Conservation (phyloP, 2,797 vertebrate species). For the Sebastes vulpes region DNA sequence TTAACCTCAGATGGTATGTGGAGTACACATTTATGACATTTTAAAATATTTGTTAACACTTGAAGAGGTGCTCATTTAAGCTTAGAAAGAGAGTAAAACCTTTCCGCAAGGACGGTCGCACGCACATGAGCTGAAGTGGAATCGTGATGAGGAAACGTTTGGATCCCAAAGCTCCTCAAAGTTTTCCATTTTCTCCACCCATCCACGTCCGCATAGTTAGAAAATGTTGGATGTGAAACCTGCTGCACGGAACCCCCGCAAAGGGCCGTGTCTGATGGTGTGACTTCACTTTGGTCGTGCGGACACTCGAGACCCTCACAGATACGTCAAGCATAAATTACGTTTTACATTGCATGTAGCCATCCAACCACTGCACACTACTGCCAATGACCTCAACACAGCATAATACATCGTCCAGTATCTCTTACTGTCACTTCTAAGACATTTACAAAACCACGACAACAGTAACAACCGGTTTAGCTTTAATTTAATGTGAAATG, state of each 20-base stretch:
- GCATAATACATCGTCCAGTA: background rate
- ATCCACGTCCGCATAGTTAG: too few species aligned
- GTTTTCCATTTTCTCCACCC: too few species aligned
- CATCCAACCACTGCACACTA: background rate
- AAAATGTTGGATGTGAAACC: too few species aligned
- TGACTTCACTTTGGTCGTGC: too few species aligned
- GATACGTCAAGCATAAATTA: background rate
- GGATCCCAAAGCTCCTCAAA: too few species aligned
- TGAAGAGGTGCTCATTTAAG: slow-evolving; percentile 29
- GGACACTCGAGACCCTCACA: too few species aligned
- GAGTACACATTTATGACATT: slow-evolving; percentile 22
- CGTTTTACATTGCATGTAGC: background rate
- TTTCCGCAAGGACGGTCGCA: background rate
- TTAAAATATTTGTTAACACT: slow-evolving; percentile 35
- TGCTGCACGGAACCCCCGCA: background rate
- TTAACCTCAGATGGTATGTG: slow-evolving; percentile 39
- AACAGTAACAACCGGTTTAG: too few species aligned
- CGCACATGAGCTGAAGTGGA: background rate
- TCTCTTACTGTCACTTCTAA: background rate
- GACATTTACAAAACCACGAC: background rate
- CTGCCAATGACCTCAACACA: background rate
- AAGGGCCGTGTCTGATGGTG: too few species aligned
- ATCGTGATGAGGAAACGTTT: too few species aligned
- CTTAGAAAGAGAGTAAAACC: background rate
- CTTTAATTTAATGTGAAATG: too few species aligned